Percentiles rank a stretch among this genome's conserved stretches.
Evolutionary conservation across 2,888 invertebrate species (phyloP).

Genomic region (Drosophila atripex): DNA sequence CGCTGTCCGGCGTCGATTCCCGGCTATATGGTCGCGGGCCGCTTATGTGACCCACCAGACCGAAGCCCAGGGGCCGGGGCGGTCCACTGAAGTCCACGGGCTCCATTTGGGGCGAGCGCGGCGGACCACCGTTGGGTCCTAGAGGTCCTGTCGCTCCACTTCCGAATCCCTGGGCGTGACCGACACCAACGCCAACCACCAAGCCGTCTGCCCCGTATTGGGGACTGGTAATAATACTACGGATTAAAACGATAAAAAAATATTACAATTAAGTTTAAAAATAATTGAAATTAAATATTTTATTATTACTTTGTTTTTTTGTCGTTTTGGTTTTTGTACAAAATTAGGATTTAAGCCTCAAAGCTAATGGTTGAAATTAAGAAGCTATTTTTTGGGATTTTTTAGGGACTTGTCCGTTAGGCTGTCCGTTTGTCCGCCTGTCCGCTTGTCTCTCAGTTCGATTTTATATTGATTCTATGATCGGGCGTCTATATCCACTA

Average conservation of each 20-base stretch:
- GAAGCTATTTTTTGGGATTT: not conserved
- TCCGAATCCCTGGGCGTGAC: conserved; percentile 85
- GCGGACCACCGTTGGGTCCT: conserved; percentile 80
- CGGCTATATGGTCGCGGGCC: conserved; percentile 90
- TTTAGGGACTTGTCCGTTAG: not conserved
- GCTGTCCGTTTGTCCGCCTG: not conserved
- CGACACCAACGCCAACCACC: conserved; percentile 82
- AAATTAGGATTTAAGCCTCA: not conserved
- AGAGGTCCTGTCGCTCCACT: conserved; percentile 80
- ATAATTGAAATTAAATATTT: not conserved
- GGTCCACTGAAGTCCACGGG: conserved; percentile 89
- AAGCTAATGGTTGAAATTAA: not conserved
- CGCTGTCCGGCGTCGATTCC: conserved; percentile 95
- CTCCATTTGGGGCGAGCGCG: conserved; percentile 88
- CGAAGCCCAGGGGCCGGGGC: conserved; percentile 87
- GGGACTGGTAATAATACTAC: conserved; percentile 85
- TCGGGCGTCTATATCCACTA: not conserved
- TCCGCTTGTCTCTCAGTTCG: not conserved
- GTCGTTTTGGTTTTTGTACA: not conserved
- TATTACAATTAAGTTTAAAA: not conserved
- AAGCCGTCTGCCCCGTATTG: conserved; percentile 85
- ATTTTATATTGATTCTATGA: not conserved
- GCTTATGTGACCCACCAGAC: conserved; percentile 85
- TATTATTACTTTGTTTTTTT: conserved; percentile 5
- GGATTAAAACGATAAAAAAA: not conserved